Evolutionary conservation across 1,140 invertebrate genomes (phyloP).

Genomic region (Dendroctonus valens): DNA sequence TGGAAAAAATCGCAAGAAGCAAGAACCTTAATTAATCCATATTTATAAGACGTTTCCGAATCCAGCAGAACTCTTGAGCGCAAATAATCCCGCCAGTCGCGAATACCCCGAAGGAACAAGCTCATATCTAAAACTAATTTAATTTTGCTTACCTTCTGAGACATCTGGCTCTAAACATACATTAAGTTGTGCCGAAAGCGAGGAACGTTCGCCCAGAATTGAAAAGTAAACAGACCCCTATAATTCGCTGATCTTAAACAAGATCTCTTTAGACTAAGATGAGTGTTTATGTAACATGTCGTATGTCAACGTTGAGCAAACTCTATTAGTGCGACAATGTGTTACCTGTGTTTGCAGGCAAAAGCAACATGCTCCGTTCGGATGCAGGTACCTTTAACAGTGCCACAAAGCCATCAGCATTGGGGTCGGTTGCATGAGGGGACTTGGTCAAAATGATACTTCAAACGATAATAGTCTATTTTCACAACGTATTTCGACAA

Average conservation of each 20-base stretch:
- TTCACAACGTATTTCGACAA: slow-evolving; percentile 41
- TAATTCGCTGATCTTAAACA: slow-evolving; percentile 30
- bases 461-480: slow-evolving; percentile 42
- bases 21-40: too few relatives aligned
- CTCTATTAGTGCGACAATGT: slow-evolving; percentile 48
- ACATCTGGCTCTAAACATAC: slow-evolving; percentile 24
- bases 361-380: slow-evolving; percentile 14
- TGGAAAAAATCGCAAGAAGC: too few relatives aligned
- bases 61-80: too few relatives aligned
- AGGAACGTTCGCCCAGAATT: slow-evolving; percentile 17
- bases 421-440: neutral
- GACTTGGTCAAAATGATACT: slow-evolving; percentile 44
- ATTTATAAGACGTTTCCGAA: too few relatives aligned
- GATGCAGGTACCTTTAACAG: slow-evolving; percentile 33
- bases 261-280: slow-evolving; percentile 28
- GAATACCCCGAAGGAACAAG: neutral
- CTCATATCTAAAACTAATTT: slow-evolving; percentile 24
- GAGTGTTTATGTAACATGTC: slow-evolving; percentile 45
- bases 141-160: slow-evolving; percentile 22
- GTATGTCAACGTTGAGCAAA: slow-evolving; percentile 46
- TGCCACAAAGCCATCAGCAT: neutral
- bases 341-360: slow-evolving; percentile 42
- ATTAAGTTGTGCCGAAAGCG: slow-evolving; percentile 7
- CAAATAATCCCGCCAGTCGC: too few relatives aligned
- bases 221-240: slow-evolving; percentile 28